Percentiles rank a stretch among this genome's conserved stretches.
Conservation (phyloP, 2,888 invertebrate genomes). For the Drosophila sordidapex region DNA sequence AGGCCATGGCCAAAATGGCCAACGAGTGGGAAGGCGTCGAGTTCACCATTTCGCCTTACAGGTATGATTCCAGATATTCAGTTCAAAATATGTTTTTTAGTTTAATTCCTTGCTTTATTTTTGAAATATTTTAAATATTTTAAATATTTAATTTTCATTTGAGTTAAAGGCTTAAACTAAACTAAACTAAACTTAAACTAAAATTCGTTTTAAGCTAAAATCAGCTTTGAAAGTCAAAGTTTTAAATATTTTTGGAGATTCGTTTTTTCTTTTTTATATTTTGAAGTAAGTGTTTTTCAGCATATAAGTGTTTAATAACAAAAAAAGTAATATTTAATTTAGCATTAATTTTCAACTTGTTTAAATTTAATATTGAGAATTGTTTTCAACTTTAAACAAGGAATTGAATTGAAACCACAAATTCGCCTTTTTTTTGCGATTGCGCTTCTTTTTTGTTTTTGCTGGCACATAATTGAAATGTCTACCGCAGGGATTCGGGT, state of each 20-base stretch:
- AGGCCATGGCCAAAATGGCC: slow-evolving; percentile 94
- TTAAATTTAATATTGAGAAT: background rate
- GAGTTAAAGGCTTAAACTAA: too few species aligned
- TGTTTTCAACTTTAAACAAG: background rate
- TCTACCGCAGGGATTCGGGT: slow-evolving; percentile 90
- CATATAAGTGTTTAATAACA: too few species aligned
- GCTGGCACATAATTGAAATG: slow-evolving; percentile 45
- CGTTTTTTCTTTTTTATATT: too few species aligned
- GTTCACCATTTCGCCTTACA: slow-evolving; percentile 91
- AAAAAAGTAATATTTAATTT: background rate
- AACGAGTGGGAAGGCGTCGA: slow-evolving; percentile 94
- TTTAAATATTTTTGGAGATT: too few species aligned
- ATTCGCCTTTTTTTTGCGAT: background rate
- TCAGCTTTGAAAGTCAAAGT: too few species aligned
- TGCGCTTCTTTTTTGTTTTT: background rate
- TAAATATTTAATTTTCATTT: background rate
- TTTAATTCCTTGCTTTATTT: background rate
- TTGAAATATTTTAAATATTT: background rate
- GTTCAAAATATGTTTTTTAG: background rate
- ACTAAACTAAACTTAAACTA: too few species aligned
- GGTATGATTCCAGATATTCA: slow-evolving; percentile 53
- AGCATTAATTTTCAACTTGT: background rate
- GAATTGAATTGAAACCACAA: background rate
- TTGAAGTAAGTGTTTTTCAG: too few species aligned
- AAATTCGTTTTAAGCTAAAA: too few species aligned